phyloP scores from a whole-genome alignment of 2,888 invertebrate genomes.

The Trachelus troglodyta region DNA sequence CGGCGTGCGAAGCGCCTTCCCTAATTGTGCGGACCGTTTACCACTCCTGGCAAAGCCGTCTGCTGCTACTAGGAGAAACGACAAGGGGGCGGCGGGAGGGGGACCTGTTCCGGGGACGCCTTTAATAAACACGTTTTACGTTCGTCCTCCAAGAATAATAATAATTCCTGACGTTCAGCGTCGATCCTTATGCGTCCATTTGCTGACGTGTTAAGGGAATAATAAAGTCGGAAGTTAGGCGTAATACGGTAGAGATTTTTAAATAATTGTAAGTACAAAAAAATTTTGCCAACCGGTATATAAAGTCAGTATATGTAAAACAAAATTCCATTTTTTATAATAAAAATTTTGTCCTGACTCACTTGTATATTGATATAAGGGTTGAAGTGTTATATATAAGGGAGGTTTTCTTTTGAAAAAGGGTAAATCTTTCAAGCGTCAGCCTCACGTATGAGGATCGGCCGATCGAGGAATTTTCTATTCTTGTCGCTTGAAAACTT shows the following conservation, averaged over 20 bases:
- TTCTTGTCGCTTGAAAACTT: not conserved
- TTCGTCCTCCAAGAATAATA: slow-evolving; percentile 34
- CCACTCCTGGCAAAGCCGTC: slow-evolving; percentile 41
- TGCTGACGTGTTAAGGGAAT: not conserved
- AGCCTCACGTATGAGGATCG: not conserved
- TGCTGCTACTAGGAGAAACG: slow-evolving; percentile 20
- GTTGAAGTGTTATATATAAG: too few species aligned
- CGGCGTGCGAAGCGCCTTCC: slow-evolving; percentile 60
- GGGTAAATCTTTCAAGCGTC: not conserved
- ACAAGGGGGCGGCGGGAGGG: slow-evolving; percentile 24
- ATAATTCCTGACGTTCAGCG: not conserved
- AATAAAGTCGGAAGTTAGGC: not conserved
- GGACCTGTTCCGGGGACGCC: slow-evolving; percentile 25
- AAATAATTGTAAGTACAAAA: not conserved
- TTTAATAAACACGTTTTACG: slow-evolving; percentile 47
- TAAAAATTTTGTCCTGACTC: not conserved
- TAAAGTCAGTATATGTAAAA: too few species aligned
- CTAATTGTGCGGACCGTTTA: slow-evolving; percentile 64
- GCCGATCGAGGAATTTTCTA: not conserved
- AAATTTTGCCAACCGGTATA: not conserved
- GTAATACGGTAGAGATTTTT: not conserved
- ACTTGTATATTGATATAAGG: not conserved
- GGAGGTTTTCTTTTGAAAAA: not conserved
- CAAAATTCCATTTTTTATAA: not conserved
- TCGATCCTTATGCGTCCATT: not conserved